A percentile compares a stretch with the other conserved stretches of the same genome.
phyloP scores from a whole-genome alignment of 1,140 invertebrate genomes.

The Drosophila bocki region DNA sequence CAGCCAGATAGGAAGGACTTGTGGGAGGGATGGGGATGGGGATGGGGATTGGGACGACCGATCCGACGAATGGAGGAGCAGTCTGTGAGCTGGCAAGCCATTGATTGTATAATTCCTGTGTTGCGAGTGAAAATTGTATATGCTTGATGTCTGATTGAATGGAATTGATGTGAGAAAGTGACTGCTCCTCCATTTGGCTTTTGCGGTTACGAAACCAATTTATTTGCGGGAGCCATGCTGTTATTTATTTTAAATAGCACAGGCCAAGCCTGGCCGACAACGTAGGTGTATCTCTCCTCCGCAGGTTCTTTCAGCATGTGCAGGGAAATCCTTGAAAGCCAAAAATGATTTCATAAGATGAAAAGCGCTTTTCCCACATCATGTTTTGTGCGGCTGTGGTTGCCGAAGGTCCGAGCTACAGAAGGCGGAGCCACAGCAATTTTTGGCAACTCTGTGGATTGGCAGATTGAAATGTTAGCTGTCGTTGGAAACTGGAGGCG shows the following conservation, averaged over 20 bases:
- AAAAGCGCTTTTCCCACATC: slow-evolving; percentile 65
- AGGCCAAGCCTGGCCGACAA: slow-evolving; percentile 33
- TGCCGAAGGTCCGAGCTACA: neutral
- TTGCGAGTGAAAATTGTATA: slow-evolving; percentile 77
- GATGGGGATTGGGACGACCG: neutral
- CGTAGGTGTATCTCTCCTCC: slow-evolving; percentile 31
- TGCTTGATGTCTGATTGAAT: slow-evolving; percentile 83
- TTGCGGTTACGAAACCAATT: slow-evolving; percentile 85
- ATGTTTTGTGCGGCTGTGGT: slow-evolving; percentile 28
- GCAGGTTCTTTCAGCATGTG: slow-evolving; percentile 1
- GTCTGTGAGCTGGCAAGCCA: slow-evolving; percentile 43
- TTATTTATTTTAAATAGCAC: slow-evolving; percentile 83
- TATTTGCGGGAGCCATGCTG: slow-evolving; percentile 69
- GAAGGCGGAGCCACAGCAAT: slow-evolving; percentile 39
- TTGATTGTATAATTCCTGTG: slow-evolving; percentile 82
- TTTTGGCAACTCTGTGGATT: slow-evolving; percentile 55
- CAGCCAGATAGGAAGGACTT: slow-evolving; percentile 27
- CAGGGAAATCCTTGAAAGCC: slow-evolving; percentile 64
- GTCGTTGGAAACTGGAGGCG: neutral
- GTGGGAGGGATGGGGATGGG: neutral
- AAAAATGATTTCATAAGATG: slow-evolving; percentile 79
- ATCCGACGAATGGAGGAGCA: slow-evolving; percentile 8
- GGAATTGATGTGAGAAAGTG: slow-evolving; percentile 77
- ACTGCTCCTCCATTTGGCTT: slow-evolving; percentile 63
- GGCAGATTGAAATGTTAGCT: slow-evolving; percentile 55